phyloP scores from a whole-genome alignment of 2,888 invertebrate species.

The Harpalus rubripes region DNA sequence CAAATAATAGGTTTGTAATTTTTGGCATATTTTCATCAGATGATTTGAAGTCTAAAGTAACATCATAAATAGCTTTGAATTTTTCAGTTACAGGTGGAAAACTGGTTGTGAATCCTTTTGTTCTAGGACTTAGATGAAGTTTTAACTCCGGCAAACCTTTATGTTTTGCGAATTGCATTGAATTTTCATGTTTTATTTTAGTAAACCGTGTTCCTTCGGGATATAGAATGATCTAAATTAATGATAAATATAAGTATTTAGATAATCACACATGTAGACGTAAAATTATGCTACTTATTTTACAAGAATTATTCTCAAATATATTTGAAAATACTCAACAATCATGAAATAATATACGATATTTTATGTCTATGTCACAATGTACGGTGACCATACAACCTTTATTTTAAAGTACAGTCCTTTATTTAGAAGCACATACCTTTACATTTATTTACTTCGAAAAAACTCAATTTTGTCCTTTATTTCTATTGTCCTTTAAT shows the following conservation, averaged over 20 bases:
- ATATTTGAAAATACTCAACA: too few relatives aligned
- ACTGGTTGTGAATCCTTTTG: constrained; percentile 95
- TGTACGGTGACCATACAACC: too few relatives aligned
- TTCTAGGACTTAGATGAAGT: constrained; percentile 94
- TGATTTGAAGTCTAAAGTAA: constrained; percentile 86
- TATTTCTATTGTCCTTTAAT: too few relatives aligned
- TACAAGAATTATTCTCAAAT: too few relatives aligned
- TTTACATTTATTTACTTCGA: too few relatives aligned
- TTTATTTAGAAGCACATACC: too few relatives aligned
- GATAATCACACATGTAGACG: neutral
- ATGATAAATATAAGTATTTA: neutral
- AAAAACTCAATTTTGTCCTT: too few relatives aligned
- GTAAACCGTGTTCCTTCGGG: constrained; percentile 97
- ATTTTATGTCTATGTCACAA: too few relatives aligned
- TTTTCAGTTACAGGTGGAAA: constrained; percentile 89
- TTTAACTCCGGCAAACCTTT: constrained; percentile 91
- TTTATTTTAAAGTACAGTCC: too few relatives aligned
- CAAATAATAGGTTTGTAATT: constrained; percentile 86
- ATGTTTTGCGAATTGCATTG: constrained; percentile 91
- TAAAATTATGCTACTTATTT: too few relatives aligned
- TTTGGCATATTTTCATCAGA: constrained; percentile 86
- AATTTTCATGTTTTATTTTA: constrained; percentile 89
- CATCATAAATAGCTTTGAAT: constrained; percentile 91
- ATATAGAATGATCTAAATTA: constrained; percentile 88
- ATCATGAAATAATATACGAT: too few relatives aligned